phyloP scores from a whole-genome alignment of 2,888 invertebrate species.

The Labia minor region DNA sequence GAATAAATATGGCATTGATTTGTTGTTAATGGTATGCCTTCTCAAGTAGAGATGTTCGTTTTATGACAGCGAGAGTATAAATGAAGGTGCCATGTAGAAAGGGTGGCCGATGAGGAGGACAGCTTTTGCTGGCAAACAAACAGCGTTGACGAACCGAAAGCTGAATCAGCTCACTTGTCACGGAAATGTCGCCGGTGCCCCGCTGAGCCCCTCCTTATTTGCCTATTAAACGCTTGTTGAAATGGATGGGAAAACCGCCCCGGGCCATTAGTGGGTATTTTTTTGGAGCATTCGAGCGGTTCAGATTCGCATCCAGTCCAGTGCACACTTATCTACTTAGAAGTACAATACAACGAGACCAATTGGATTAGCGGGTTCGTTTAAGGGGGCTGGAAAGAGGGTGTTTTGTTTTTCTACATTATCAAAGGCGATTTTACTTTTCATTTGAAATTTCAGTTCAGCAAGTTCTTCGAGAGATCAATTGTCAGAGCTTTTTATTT shows the following conservation, averaged over 20 bases:
- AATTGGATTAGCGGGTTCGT: neutral
- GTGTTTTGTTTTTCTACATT: neutral
- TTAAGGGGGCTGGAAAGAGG: neutral
- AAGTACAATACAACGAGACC: neutral
- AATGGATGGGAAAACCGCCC: neutral
- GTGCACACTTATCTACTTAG: neutral
- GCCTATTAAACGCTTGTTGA: neutral
- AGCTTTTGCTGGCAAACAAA: neutral
- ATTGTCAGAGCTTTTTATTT: neutral
- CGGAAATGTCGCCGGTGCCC: neutral
- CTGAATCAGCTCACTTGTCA: conserved; percentile 13
- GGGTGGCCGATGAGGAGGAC: neutral
- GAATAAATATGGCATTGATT: too few species aligned
- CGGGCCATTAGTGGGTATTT: neutral
- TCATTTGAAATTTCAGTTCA: neutral
- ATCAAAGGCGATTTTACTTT: neutral
- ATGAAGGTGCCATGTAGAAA: too few species aligned
- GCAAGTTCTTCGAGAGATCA: neutral
- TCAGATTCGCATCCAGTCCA: neutral
- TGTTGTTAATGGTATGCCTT: too few species aligned
- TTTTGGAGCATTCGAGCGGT: neutral
- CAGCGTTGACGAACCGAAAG: neutral
- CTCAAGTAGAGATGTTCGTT: too few species aligned
- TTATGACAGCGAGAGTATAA: too few species aligned
- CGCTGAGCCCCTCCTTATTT: neutral